Evolutionary conservation across 2,113 vertebrate genomes (phyloP), one percentile per base, ranked within the genome.

Genomic region (Ranitomeya variabilis): DNA sequence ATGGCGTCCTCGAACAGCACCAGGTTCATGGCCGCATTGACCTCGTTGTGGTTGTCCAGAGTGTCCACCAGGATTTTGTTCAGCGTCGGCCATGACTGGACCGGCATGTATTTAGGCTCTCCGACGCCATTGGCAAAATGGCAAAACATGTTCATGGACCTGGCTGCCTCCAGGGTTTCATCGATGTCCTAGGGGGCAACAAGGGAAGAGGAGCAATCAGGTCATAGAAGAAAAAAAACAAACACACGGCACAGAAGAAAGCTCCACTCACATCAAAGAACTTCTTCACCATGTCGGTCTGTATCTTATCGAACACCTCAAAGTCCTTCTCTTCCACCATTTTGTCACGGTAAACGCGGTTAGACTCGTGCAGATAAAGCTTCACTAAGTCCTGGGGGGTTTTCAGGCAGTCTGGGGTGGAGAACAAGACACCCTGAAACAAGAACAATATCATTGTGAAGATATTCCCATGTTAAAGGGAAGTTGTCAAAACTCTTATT

Each of bases 1-100:
- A 99, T 96, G 90, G 98, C 98, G 0, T 99, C 98, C 91, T 99
- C 97, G 89, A 99, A 99, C 19, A 99, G 95, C 10, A 99, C 97
- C 90, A 99, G 92, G 93, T 94, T 96, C 91, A 99, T 96, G 37
- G 95, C 96, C 19, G 97, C 92, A 0, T 97, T 98, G 91, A 98
- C 94, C 89, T 99, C 97, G 0, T 99, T 99, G 96, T 99, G 96
- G 86, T 83, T 93, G 55, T 97, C 95, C 92, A 99, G 92, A 15
- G 94, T 95, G 90, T 99, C 97, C 91, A 94, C 81, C 7, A 99
- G 95, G 62, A 92, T 96, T 87, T 95, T 95, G 84, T 92, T 96
- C 88, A 99, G 87, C 84, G 93, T 92, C 80, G 95, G 94, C 98
- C 98, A 99, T 7, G 95, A 95, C 21, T 93, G 94, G 4, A 96